Base-by-base conservation (phyloP, 2,113 vertebrate genomes). In the Telmatochromis sp. region DNA sequence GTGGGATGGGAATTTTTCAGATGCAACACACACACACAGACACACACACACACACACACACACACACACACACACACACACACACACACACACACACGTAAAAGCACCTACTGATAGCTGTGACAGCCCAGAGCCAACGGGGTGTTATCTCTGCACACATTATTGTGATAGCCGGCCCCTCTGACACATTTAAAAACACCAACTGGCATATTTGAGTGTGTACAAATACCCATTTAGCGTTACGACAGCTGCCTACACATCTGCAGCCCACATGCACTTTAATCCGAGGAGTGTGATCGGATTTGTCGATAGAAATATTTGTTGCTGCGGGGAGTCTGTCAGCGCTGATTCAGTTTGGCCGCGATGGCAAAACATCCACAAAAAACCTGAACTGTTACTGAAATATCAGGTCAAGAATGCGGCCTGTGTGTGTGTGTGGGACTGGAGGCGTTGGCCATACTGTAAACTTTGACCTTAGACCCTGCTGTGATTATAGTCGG, bases 131-230 rank as follows among this genome's bases (percentile, higher is more conserved):
- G 54, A 68, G 35, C 63, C 63, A 73, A 4, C 37, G 4, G 3
- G 13, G 57, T 86, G 79, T 79, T 84, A 80, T 87, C 88, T 85
- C 63, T 23, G 15, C 65, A 58, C 68, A 37, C 78, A 49, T 5
- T 92, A 57, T 85, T 92, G 87, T 90, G 60, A 89, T 83, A 94
- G 85, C 93, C 57, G 87, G 5, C 85, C 81, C 35, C 47, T 87
- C 81, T 45, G 65, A 84, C 73, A 2, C 84, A 1, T 21, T 42
- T 40, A 14, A 84, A 79, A 88, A 89, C 70, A 84, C 14, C 6
- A 87, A 15, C 47, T 51, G 65, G 26, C 19, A 47, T n/a, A 4
- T 9, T 40, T 21, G 6, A 21, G 53, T 31, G 6, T 2, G 17
- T 21, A 70, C 28, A 85, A 81, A 86, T 35, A 65, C 81, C 45